These are phyloP conservation scores for Salvelinus sp. DNA, from an alignment of 2,113 vertebrate genomes.

Conservation along the genomic window DNA sequence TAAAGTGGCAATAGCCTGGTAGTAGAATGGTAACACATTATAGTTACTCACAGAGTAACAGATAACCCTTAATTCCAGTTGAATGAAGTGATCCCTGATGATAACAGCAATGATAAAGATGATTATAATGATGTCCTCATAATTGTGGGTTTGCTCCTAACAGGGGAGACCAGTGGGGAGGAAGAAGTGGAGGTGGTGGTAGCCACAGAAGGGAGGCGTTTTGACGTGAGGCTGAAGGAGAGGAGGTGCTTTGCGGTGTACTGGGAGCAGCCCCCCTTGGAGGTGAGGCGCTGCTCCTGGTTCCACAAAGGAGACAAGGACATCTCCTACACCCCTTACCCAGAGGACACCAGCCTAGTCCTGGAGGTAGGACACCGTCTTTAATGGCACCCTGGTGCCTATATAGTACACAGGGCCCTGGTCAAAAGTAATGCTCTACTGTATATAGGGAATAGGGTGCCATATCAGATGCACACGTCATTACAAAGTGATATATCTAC, in stretches of 20 bases:
- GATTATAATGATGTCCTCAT: neutral
- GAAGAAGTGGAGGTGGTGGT: conserved; percentile 62
- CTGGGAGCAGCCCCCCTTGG: conserved; percentile 80
- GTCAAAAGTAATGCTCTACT: neutral
- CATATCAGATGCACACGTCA: no score
- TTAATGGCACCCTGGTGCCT: neutral
- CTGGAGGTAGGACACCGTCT: conserved; percentile 69
- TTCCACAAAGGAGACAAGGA: conserved; percentile 88
- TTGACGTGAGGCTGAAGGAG: conserved; percentile 76
- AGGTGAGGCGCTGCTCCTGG: conserved; percentile 83
- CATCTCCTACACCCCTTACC: conserved; percentile 76
- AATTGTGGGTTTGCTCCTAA: neutral
- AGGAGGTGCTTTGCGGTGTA: conserved; percentile 76
- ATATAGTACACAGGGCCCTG: neutral
- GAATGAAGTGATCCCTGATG: neutral
- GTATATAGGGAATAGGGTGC: no score
- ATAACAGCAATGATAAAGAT: neutral
- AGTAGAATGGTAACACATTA: no score
- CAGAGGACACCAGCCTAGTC: conserved; percentile 78
- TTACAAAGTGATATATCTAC: no score
- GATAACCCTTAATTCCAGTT: no score
- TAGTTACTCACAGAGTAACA: no score
- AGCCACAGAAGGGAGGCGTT: conserved; percentile 79
- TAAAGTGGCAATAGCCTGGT: no score
- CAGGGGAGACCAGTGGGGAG: conserved; percentile 46